Base-by-base conservation (phyloP, 2,797 vertebrate species). In the Pygocentrus nattereri region DNA sequence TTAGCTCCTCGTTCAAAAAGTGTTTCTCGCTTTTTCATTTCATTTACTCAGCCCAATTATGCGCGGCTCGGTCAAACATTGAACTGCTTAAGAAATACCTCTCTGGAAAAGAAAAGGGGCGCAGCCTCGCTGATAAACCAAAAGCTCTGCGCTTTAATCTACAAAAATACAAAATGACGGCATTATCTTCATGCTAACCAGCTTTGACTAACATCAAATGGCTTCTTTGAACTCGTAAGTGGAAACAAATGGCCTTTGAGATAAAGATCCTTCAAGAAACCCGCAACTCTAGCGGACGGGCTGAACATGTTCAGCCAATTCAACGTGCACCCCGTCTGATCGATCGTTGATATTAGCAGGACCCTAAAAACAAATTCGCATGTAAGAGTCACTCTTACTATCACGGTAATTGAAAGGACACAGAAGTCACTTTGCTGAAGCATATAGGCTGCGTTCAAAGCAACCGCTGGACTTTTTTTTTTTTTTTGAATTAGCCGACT, bases 171-270 rank as follows among this genome's bases (percentile, higher is more conserved):
- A 44, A 87, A 89, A 91, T 84, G 81, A 83, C 81, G 23, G 75
- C 79, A 86, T 88, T 90, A 90, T 90, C 87, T 86, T 86, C 74
- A 82, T 75, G 77, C 83, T 86, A 85, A 86, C 56, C 68, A 76
- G 79, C 79, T 82, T 78, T 88, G 87, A 82, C 88, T 82, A 81
- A 89, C 82, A 88, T 82, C 81, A 87, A 85, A 84, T 76, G 80
- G 64, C 58, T 65, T 87, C 83, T 89, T 89, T 89, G 85, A 90
- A 88, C 83, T 87, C 82, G 72, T 89, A 88, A 91, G 86, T 88
- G 85, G 87, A 89, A 88, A 89, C 88, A 88, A 91, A 89, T 91
- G 85, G 76, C 76, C 64, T 80, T 79, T 76, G 75, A 89, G 85
- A 89, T 91, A 87, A 85, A 88, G 80, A 82, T 88, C 78, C 84